Evolutionary conservation across 64 coral and sea anemone genomes (phyloP), one percentile per base, ranked within the genome.

Genomic region (Montipora cactus): DNA sequence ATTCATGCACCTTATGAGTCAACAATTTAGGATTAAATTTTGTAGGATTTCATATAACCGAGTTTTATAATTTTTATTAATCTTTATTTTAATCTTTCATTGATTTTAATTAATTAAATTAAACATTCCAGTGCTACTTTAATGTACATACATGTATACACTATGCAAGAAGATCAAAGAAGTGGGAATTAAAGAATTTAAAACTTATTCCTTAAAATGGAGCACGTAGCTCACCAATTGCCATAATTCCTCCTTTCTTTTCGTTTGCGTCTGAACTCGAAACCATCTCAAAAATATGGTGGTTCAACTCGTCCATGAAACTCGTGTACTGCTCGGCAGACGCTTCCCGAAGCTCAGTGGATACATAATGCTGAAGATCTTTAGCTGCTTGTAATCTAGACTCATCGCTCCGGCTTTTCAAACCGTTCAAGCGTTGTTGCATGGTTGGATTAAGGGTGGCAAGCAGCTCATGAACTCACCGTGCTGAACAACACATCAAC

Each of bases 221-320:
- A 11, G 14, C 0, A 13, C 15, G 66, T 16, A 67, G 20, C 92
- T 94, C 75, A 97, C 95, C 95, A 75, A 99, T 99, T 8, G 98
- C 98, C 81, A 99, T 79, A 59, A 99, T 99, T 80, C 98, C 98
- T 80, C 98, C 98, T 75, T 99, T 99, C 73, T 99, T 99, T 73
- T 99, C 98, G 66, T 96, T 95, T 3, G 95, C 98, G 88, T 99
- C 98, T 25, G 92, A 94, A 83, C 98, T 99, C 7, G 98, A 99
- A 37, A 96, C 95, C 98, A 99, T 99, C 47, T 99, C 98, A 68
- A 99, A 99, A 16, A 99, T 99, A 78, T 96, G 95, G 19, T 96
- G 98, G n/a, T 94, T 99, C 14, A 99, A 89, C 10, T 99, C 95
- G 87, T 99, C 98, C 98, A 99, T 99, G 51, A 99, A 99, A 52